phyloP scores from a whole-genome alignment of 2,797 vertebrate species.

The Myotis myotis region DNA sequence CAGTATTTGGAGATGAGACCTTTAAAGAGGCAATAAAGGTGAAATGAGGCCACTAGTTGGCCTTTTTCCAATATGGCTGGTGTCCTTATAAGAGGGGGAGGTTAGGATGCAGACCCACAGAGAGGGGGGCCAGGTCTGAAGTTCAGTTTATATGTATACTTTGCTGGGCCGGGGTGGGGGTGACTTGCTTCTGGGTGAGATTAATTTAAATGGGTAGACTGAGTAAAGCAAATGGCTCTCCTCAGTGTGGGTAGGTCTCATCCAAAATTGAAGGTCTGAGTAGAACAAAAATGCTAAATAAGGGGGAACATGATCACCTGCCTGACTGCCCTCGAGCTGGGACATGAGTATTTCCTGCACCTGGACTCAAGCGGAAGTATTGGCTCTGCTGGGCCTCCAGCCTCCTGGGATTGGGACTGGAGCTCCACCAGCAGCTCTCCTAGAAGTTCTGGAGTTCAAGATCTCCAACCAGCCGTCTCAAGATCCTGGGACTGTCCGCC shows the following conservation, averaged over 20 bases:
- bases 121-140: accelerated
- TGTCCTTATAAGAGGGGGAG: neutral
- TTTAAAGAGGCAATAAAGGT: neutral
- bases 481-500: neutral
- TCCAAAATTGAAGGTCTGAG: neutral
- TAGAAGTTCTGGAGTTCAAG: neutral
- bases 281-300: neutral
- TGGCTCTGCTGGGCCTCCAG: neutral
- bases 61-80: neutral
- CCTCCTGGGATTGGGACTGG: neutral
- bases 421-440: neutral
- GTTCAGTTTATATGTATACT: neutral
- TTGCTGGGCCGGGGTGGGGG: neutral
- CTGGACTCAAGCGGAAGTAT: neutral
- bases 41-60: neutral
- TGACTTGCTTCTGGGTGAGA: neutral
- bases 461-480: too few species aligned
- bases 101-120: neutral
- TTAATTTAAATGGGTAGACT: neutral
- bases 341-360: neutral
- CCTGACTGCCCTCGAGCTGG: neutral
- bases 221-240: neutral
- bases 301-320: neutral
- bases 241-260: neutral
- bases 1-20: neutral